Percentiles rank a stretch among this genome's conserved stretches.
Conservation (phyloP, 2,888 invertebrate species). For the Cyrtodaria siliqua region DNA sequence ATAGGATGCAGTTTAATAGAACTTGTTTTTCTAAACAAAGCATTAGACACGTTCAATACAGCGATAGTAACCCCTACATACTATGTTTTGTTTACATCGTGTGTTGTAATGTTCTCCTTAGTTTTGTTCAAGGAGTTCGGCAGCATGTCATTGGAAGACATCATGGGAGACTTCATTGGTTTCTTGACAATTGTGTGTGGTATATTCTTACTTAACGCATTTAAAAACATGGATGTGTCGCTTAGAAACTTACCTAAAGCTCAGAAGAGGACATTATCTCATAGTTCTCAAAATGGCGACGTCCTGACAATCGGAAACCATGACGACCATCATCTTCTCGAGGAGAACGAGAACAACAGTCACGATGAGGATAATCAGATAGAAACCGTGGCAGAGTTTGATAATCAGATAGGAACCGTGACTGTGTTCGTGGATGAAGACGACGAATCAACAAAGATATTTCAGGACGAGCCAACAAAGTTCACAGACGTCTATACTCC, state of each 20-base stretch:
- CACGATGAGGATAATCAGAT: conserved; percentile 54
- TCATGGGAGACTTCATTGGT: conserved; percentile 94
- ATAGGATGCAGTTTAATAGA: conserved; percentile 94
- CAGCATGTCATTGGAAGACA: conserved; percentile 91
- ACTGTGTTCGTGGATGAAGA: no score
- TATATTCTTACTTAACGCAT: conserved; percentile 95
- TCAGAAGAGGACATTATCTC: conserved; percentile 65
- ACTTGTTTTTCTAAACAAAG: conserved; percentile 97
- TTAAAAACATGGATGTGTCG: conserved; percentile 92
- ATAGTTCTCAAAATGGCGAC: conserved; percentile 61
- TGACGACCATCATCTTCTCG: conserved; percentile 58
- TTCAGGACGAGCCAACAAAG: conserved; percentile 25
- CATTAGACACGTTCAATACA: conserved; percentile 97
- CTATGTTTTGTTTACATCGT: conserved; percentile 98
- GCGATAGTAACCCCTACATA: conserved; percentile 98
- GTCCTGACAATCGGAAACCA: conserved; percentile 52
- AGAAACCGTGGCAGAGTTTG: no score
- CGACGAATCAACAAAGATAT: no score
- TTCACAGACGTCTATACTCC: conserved; percentile 19
- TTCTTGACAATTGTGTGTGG: conserved; percentile 95
- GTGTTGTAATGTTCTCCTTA: conserved; percentile 96
- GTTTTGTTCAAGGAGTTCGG: conserved; percentile 97
- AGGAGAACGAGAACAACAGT: conserved; percentile 59
- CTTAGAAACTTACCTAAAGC: conserved; percentile 83
- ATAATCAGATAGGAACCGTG: no score